These are phyloP conservation scores for Drosophila sechellia DNA, from an alignment of 1,140 invertebrate species.

Conservation along the genomic window DNA sequence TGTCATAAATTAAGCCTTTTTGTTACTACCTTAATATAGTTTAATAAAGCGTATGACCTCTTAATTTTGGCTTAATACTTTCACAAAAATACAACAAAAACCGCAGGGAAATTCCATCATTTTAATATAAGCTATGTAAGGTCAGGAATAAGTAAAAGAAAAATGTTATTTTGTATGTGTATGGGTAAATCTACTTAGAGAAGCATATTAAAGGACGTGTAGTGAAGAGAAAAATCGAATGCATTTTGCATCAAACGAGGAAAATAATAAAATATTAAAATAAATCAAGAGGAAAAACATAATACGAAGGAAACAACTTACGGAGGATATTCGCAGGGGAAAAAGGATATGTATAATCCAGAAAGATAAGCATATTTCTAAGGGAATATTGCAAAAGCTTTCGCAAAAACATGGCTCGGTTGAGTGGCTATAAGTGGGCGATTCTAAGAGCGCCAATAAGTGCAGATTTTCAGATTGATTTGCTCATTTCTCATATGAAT, in stretches of 20 bases:
- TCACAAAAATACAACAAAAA: too few relatives aligned
- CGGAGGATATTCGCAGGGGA: neutral
- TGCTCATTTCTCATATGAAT: slow-evolving; percentile 10
- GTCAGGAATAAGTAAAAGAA: slow-evolving; percentile 9
- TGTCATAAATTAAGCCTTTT: too few relatives aligned
- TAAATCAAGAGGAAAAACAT: slow-evolving; percentile 38
- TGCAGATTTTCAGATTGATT: slow-evolving; percentile 36
- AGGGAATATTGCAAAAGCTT: slow-evolving; percentile 17
- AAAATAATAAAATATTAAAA: slow-evolving; percentile 53
- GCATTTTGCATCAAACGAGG: slow-evolving; percentile 42
- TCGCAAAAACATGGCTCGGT: slow-evolving; percentile 3
- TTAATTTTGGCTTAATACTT: too few relatives aligned
- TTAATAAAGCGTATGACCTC: too few relatives aligned
- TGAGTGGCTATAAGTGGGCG: neutral
- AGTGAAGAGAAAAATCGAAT: neutral
- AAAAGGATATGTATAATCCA: neutral
- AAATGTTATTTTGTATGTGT: neutral
- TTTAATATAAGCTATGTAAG: neutral
- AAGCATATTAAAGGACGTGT: slow-evolving; percentile 11
- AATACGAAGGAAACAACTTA: slow-evolving; percentile 1
- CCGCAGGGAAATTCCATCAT: neutral
- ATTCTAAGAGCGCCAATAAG: slow-evolving; percentile 18
- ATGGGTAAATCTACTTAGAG: neutral
- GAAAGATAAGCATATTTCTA: slow-evolving; percentile 22
- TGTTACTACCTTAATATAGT: too few relatives aligned